Base-by-base conservation (phyloP, 2,888 invertebrate species). In the Phaonia tiefii region DNA sequence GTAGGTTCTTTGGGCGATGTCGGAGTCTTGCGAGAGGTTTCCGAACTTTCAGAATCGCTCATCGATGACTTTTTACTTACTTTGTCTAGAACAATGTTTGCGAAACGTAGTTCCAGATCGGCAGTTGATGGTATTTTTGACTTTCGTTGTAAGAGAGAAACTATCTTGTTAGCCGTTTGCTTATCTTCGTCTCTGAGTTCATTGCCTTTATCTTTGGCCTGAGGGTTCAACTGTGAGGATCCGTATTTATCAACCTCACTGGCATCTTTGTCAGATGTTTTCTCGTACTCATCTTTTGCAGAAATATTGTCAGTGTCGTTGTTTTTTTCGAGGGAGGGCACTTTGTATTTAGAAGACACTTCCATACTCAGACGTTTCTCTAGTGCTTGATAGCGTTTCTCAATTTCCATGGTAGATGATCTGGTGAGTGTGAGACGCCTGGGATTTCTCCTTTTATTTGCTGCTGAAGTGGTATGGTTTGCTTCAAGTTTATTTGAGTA, bases 321-420 rank as follows among this genome's bases (percentile, higher is more conserved):
- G 49, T 49, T 3, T 3, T 44, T 44, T 44, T 44, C 44, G 13
- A 44, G 2, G 44, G 7, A 44, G 44, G 44, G n/a, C 44, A 44
- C 51, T 1, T 51, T 76, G 17, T 77, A 69, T 44, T 49, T 81
- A 7, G 75, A 44, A 20, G 49, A 44, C 10, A 74, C 37, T 17
- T 84, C 88, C 60, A 85, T 84, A 71, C 87, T 88, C 4, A 88
- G 75, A 0, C 85, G 83, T 10, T 85, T 84, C 51, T 88, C 88
- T 0, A 88, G 63, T 0, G 86, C 86, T 67, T 85, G 84, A 75
- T 85, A 88, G 1, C 86, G 84, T 49, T 88, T 86, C 56, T 88
- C 88, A 60, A 87, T 84, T 13, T 89, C 88, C 17, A 89, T 85
- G 2, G 89, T 88, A 4, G 87, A 85, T 0, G 87, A 88, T 65